phyloP scores from a whole-genome alignment of 2,113 vertebrate species.

The Thunnus thynnus region DNA sequence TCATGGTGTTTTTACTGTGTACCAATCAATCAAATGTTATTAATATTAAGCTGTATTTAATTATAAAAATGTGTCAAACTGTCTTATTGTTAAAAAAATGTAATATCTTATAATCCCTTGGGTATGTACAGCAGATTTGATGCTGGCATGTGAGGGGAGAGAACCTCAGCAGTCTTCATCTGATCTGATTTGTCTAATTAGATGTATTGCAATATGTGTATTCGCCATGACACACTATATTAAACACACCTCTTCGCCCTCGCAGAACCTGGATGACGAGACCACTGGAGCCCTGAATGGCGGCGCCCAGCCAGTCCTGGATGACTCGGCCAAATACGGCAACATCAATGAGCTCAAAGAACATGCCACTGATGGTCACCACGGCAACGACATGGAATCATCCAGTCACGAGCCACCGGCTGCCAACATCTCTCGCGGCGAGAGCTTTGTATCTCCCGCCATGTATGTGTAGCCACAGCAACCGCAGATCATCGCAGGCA shows the following conservation, averaged over 20 bases:
- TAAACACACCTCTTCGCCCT: background rate
- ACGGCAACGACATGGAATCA: conserved; percentile 58
- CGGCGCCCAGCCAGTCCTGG: conserved; percentile 56
- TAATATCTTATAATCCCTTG: background rate
- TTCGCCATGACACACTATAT: no score
- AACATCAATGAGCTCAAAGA: conserved; percentile 55
- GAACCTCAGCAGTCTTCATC: no score
- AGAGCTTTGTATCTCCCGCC: conserved; percentile 83
- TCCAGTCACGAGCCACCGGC: conserved; percentile 53
- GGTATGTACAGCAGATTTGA: background rate
- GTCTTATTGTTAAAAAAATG: no score
- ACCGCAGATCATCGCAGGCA: background rate
- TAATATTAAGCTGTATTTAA: conserved; percentile 1
- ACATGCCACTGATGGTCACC: conserved; percentile 23
- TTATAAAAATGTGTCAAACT: conserved; percentile 8
- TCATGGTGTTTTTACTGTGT: conserved; percentile 2
- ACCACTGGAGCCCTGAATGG: conserved; percentile 76
- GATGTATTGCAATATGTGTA: no score
- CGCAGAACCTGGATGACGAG: conserved; percentile 78
- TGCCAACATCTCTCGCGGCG: conserved; percentile 72
- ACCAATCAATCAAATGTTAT: conserved; percentile 28
- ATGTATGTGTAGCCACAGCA: conserved; percentile 80
- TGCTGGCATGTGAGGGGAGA: no score
- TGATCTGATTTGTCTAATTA: no score
- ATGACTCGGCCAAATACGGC: conserved; percentile 48